Conservation (phyloP, 2,113 vertebrate species). For the Gasterosteus nipponicus region DNA sequence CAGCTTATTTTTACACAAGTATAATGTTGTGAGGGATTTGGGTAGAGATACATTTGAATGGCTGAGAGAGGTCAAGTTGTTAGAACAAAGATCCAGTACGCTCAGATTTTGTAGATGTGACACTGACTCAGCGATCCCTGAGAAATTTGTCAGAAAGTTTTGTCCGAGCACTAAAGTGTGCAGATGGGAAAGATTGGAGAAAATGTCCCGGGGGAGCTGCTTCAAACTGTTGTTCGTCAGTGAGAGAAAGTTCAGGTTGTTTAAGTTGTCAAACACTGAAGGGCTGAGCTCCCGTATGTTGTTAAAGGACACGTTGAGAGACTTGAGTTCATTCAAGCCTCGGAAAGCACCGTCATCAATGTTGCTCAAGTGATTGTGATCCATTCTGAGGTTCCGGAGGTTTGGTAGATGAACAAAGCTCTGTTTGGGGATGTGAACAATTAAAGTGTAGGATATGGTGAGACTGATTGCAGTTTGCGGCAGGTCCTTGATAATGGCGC, state of each 20-base stretch:
- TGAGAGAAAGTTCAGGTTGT: conserved; percentile 69
- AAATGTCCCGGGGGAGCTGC: conserved; percentile 58
- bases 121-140: conserved; percentile 66
- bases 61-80: conserved; percentile 71
- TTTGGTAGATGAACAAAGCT: conserved; percentile 68
- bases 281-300: conserved; percentile 59
- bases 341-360: conserved; percentile 77
- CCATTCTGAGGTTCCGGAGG: conserved; percentile 68
- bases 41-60: conserved; percentile 66
- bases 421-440: conserved; percentile 31
- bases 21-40: conserved; percentile 61
- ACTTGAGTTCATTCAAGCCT: conserved; percentile 63
- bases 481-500: conserved; percentile 70
- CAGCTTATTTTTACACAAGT: conserved; percentile 78
- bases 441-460: conserved; percentile 48
- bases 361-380: conserved; percentile 61
- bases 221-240: conserved; percentile 72
- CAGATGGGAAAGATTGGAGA: conserved; percentile 61
- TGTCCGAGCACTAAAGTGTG: conserved; percentile 59
- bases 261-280: conserved; percentile 64
- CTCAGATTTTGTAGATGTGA: conserved; percentile 64
- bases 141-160: conserved; percentile 75
- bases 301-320: conserved; percentile 79
- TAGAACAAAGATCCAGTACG: conserved; percentile 79
- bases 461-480: conserved; percentile 55